Evolutionary conservation across 2,113 vertebrate species (phyloP), one percentile per base, ranked within the genome.

Genomic region (Mormoops blainvillei): DNA sequence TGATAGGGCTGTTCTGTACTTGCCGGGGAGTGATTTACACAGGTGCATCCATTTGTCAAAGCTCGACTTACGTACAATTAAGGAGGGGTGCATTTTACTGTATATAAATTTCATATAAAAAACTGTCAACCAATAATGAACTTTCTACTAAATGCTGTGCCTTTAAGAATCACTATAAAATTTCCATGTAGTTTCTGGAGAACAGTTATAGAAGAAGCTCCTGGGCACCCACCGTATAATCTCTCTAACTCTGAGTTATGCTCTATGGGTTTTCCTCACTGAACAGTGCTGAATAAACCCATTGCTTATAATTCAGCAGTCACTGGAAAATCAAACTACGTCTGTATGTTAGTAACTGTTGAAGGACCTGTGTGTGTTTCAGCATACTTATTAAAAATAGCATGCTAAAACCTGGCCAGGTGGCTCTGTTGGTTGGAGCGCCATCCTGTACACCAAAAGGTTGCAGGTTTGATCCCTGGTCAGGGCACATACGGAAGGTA

Each of bases 151-250:
- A 90, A 93, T n/a, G 31, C 74, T 56, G 4, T 43, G 31, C 6
- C 52, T 92, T 93, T 91, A 50, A 94, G 90, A 97, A 26, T 73
- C 91, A 85, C 28, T 78, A 26, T n/a, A 67, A 81, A 91, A 78
- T 86, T 77, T 77, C n/a, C 19, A 67, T 5, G 10, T 1, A 41
- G 33, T 45, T 52, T 61, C 31, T 48, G 16, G 31, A 81, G 10
- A 67, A 91, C 74, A 70, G 19, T 19, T 63, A 1, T 73, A 63
- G 45, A 81, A 77, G 54, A 77, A 20, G 54, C 20, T 73, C 56
- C 63, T 54, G 41, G 56, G 56, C 12, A 54, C 31, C 13, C 38
- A 43, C 10, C 43, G 28, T 31, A 4, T 7, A 41, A 28, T 41
- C 43, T 80, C 61, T 89, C 1, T 95, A 61, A 88, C 10, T 84